Base-by-base conservation (phyloP, 2,888 invertebrate genomes). In the Polyommatus iphigenia region DNA sequence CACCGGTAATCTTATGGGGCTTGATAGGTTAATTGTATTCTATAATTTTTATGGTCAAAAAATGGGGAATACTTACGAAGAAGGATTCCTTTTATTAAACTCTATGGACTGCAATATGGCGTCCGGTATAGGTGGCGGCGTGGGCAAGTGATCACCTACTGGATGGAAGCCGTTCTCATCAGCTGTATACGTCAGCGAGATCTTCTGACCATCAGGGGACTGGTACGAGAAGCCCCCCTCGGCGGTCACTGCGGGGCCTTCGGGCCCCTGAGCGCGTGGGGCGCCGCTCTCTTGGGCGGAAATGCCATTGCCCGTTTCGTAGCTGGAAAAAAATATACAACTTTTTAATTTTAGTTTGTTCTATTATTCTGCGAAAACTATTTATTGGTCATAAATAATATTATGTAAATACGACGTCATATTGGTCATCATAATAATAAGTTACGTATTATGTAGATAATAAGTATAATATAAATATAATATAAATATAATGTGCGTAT, bases 141-240 rank as follows among this genome's bases (percentile, higher is more conserved):
- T 95, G 76, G 95, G 95, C n/a, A 95, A 91, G 82, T 96, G 96
- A 2, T 94, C 92, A 10, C 95, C 95, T 77, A 93, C 95, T 46
- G 96, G 96, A 84, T 96, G 96, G 92, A 96, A 96, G 80, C 96
- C 96, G 84, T 96, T 96, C 87, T 96, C 96, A 84, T 96, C 96
- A 20, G 97, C 96, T 75, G 95, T 94, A 90, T 96, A 97, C 6
- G 95, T 95, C 79, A 96, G 89, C 24, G 95, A 93, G 84, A 96
- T 95, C 84, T 95, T 93, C 83, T 95, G 95, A 78, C 96, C 96
- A 81, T 96, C 96, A 0, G 96, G 96, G 2, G 96, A 95, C 62
- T 95, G 95, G 90, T 96, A 96, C 24, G 96, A 95, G 90, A 95
- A 96, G 77, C 94, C 95, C 5, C 96, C 96, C 83, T 96, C 95